Percentiles rank a stretch among this genome's conserved stretches.
Evolutionary conservation across 64 coral and sea anemone genomes (phyloP).

Genomic region (Montipora efflorescens): DNA sequence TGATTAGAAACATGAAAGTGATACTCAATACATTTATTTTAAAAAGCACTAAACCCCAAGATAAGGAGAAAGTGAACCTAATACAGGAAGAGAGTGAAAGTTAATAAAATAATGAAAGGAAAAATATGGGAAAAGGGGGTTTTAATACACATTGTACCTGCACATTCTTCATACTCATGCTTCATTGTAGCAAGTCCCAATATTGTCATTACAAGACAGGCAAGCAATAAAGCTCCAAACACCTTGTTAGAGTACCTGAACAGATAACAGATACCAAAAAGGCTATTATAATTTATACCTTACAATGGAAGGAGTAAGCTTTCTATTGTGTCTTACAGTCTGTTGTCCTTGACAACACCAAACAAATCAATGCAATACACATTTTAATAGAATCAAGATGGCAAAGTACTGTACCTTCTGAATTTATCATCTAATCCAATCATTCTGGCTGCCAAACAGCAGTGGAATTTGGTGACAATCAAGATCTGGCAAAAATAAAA

Average conservation of each 20-base stretch:
- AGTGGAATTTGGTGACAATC: conserved; percentile 83
- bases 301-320: not conserved
- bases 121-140: not conserved
- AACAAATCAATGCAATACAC: too few relatives aligned
- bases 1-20: too few relatives aligned
- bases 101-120: not conserved
- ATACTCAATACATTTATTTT: too few relatives aligned
- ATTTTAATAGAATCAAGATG: too few relatives aligned
- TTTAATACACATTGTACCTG: conserved; percentile 37
- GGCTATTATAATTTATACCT: too few relatives aligned
- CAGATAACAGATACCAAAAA: not conserved
- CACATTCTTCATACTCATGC: conserved; percentile 72
- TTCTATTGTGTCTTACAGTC: too few relatives aligned
- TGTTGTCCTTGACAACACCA: too few relatives aligned
- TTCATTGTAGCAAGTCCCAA: conserved; percentile 84
- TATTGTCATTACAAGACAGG: conserved; percentile 48
- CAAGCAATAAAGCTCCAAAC: conserved; percentile 10
- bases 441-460: conserved; percentile 86
- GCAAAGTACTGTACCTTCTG: conserved; percentile 45
- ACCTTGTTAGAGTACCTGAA: conserved; percentile 58
- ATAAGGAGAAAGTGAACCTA: not conserved
- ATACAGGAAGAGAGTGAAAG: not conserved
- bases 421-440: conserved; percentile 76
- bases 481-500: conserved; percentile 37
- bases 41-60: too few relatives aligned